phyloP scores from a whole-genome alignment of 2,888 invertebrate species.

The Anarsia innoxiella region DNA sequence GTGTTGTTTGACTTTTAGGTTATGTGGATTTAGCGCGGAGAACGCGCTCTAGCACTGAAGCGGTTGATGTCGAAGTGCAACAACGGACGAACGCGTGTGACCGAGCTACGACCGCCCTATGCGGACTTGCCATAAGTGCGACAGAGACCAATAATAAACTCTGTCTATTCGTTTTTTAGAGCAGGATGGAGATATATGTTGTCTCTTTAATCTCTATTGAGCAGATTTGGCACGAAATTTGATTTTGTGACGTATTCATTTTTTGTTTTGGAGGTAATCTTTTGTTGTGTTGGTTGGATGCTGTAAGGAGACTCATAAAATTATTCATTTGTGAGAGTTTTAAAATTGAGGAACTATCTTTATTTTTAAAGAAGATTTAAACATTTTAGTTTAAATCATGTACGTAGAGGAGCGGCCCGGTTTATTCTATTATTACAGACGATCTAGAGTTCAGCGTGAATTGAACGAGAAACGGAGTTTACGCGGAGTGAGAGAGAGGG shows the following conservation, averaged over 20 bases:
- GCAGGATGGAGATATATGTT: constrained; percentile 27
- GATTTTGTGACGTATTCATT: constrained; percentile 2
- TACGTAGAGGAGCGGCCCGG: too few species aligned
- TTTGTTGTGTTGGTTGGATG: too few species aligned
- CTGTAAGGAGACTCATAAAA: too few species aligned
- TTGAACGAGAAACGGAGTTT: constrained; percentile 24
- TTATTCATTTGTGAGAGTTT: too few species aligned
- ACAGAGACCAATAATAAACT: constrained; percentile 38
- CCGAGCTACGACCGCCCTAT: constrained; percentile 41
- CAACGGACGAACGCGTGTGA: constrained; percentile 54
- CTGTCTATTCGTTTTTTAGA: constrained; percentile 32
- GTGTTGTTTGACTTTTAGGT: constrained; percentile 61
- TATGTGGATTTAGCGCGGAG: constrained; percentile 68
- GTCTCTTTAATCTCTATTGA: constrained; percentile 26
- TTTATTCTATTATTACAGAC: too few species aligned
- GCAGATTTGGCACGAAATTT: constrained; percentile 15
- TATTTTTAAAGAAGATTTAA: too few species aligned
- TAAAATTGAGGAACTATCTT: too few species aligned
- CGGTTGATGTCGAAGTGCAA: constrained; percentile 72
- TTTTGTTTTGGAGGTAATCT: neutral
- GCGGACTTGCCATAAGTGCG: constrained; percentile 23
- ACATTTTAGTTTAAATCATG: too few species aligned
- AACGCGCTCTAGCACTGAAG: constrained; percentile 72
- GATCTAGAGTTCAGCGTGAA: too few species aligned
- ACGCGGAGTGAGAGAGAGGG: constrained; percentile 30